Conservation (phyloP, 2,113 vertebrate genomes). For the Myotis yumanensis region DNA sequence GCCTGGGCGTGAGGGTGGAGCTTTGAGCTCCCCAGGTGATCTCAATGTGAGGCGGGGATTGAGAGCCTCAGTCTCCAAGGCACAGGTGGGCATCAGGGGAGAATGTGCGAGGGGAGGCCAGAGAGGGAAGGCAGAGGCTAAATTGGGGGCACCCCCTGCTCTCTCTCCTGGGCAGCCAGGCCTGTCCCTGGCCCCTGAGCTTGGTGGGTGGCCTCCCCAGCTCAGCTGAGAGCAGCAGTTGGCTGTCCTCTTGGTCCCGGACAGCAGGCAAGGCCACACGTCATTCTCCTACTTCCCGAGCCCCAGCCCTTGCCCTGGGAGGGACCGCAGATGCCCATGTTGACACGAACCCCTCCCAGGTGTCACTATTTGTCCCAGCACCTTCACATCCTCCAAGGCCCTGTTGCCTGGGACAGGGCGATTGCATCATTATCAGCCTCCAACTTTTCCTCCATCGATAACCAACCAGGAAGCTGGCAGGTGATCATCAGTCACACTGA, state of each 20-base stretch:
- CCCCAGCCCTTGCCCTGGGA: background rate
- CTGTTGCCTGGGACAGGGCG: background rate
- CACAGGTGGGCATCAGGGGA: background rate
- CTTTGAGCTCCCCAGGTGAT: background rate
- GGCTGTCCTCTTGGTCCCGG: background rate
- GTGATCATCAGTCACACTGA: background rate
- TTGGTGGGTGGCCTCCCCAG: background rate
- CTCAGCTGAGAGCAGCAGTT: background rate
- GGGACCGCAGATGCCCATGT: accelerated
- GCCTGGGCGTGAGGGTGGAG: background rate
- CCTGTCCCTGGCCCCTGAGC: background rate
- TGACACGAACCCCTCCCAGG: background rate
- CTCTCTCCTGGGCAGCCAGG: background rate
- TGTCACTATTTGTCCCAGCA: background rate
- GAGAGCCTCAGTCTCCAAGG: background rate
- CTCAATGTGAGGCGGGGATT: background rate
- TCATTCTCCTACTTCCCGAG: accelerated
- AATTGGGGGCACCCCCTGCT: background rate
- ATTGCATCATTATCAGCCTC: background rate
- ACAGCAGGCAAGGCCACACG: background rate
- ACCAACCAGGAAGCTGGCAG: background rate
- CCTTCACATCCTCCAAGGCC: background rate
- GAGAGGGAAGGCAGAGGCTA: background rate
- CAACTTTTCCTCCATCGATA: background rate
- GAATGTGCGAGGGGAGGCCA: background rate